Evolutionary conservation across 2,113 vertebrate genomes (phyloP).

Genomic region (Sapajus apella): DNA sequence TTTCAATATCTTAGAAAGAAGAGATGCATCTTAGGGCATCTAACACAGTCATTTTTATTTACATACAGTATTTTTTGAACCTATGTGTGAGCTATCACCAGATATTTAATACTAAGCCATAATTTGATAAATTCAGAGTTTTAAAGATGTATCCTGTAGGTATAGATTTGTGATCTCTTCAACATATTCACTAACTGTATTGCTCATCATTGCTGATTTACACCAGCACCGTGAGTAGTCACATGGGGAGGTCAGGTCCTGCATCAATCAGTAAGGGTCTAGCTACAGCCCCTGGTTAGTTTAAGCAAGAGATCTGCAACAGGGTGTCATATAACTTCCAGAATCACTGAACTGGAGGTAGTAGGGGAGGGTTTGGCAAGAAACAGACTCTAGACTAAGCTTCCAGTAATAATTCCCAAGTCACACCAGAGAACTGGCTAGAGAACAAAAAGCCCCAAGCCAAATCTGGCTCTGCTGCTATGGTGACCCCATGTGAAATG

Average conservation of each 20-base stretch:
- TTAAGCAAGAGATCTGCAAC: background rate
- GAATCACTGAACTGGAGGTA: background rate
- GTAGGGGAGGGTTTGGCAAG: background rate
- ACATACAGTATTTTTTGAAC: background rate
- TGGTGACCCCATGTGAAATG: rapidly evolving
- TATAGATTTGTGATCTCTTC: background rate
- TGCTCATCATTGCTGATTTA: background rate
- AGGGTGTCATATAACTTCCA: background rate
- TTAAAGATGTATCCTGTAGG: background rate
- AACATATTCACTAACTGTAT: background rate
- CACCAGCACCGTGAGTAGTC: background rate
- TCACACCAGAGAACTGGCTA: background rate
- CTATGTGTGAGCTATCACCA: background rate
- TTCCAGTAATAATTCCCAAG: constrained; percentile 19
- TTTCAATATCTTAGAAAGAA: background rate
- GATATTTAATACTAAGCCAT: background rate
- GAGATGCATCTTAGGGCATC: background rate
- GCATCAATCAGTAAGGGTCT: background rate
- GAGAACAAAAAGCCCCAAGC: background rate
- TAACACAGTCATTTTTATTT: background rate
- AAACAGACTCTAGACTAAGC: background rate
- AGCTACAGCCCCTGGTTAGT: background rate
- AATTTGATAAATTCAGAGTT: background rate
- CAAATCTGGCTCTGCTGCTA: background rate
- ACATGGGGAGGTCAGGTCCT: background rate